phyloP scores from a whole-genome alignment of 2,888 invertebrate species.

The Hirtodrosophila alboralis region DNA sequence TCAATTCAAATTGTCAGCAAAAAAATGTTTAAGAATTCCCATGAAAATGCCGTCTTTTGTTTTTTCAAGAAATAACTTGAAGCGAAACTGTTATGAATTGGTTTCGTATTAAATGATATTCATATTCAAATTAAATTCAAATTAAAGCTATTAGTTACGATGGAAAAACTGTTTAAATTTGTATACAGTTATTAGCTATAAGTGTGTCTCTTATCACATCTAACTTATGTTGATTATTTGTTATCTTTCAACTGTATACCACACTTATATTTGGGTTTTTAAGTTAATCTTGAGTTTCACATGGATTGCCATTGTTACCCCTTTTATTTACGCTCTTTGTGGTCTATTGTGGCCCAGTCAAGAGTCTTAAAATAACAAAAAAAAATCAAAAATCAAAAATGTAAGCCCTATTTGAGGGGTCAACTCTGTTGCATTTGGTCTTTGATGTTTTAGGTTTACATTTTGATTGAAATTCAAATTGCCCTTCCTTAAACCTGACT shows the following conservation, averaged over 20 bases:
- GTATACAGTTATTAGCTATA: too few relatives aligned
- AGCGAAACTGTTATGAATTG: too few relatives aligned
- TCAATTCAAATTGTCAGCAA: too few relatives aligned
- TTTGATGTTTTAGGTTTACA: conserved; percentile 48
- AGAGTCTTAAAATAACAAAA: conserved; percentile 17
- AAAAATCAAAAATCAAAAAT: too few relatives aligned
- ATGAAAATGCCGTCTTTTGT: too few relatives aligned
- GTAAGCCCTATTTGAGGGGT: conserved; percentile 3
- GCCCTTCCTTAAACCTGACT: conserved; percentile 69
- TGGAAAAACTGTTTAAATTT: too few relatives aligned
- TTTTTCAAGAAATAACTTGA: too few relatives aligned
- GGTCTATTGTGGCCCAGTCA: conserved; percentile 37
- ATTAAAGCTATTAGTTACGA: too few relatives aligned
- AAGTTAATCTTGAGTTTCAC: conserved; percentile 6
- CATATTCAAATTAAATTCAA: too few relatives aligned
- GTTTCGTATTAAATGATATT: too few relatives aligned
- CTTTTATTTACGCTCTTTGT: conserved; percentile 13
- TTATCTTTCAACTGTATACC: conserved; percentile 7
- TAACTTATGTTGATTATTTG: conserved; percentile 17
- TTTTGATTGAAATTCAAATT: conserved; percentile 71
- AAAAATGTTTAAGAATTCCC: too few relatives aligned
- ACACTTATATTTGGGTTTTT: conserved; percentile 6
- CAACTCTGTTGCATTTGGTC: conserved; percentile 6
- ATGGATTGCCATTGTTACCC: conserved; percentile 5
- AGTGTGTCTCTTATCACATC: not conserved